phyloP scores from a whole-genome alignment of 2,113 vertebrate species.

The Podarcis muralis region DNA sequence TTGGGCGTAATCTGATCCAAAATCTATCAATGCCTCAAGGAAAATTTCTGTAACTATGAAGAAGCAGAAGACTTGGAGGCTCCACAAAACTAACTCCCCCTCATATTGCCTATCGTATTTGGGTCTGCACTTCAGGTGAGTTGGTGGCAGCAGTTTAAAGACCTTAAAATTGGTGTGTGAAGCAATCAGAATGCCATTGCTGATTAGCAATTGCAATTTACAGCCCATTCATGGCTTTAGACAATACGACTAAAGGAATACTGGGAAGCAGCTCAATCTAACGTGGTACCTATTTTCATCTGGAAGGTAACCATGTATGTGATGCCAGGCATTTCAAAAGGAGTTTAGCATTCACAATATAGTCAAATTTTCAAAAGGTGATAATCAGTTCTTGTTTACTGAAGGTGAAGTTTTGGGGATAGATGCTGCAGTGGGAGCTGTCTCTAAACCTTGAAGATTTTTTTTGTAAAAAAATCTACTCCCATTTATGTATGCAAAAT shows the following conservation, averaged over 20 bases:
- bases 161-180: not conserved
- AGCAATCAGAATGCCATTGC: rapidly evolving
- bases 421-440: not conserved
- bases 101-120: rapidly evolving
- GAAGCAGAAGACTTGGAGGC: not conserved
- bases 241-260: slow-evolving; percentile 18
- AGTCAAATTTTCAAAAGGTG: slow-evolving; percentile 48
- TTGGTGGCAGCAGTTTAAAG: not conserved
- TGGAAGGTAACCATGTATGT: slow-evolving; percentile 27
- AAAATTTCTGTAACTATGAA: not conserved
- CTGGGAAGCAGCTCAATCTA: slow-evolving; percentile 19
- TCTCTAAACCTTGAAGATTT: not conserved
- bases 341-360: slow-evolving; percentile 52
- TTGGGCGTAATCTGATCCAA: not conserved
- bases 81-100: not conserved
- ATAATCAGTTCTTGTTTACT: not conserved
- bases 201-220: slow-evolving; percentile 3
- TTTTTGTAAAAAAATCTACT: not conserved
- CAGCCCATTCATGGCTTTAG: not conserved
- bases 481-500: not conserved
- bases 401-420: not conserved
- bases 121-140: rapidly evolving
- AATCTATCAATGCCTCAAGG: not conserved
- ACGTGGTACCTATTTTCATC: slow-evolving; percentile 18
- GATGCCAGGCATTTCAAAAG: slow-evolving; percentile 41